Conservation (phyloP, 2,888 invertebrate genomes). For the Synergus umbraculus region DNA sequence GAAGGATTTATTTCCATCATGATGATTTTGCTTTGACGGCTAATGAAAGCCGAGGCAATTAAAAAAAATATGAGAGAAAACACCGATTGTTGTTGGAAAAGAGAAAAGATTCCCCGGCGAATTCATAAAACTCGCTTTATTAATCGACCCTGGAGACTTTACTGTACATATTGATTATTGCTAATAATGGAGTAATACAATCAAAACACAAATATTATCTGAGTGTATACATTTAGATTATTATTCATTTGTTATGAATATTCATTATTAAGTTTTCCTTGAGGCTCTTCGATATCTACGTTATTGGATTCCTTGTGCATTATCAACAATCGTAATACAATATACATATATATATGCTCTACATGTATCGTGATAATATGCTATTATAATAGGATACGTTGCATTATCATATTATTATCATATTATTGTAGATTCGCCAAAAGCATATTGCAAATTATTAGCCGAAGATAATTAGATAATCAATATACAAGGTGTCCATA, state of each 20-base stretch:
- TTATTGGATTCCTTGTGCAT: background rate
- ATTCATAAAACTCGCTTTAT: constrained; percentile 3
- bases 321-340: too few relatives aligned
- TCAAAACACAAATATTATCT: constrained; percentile 17
- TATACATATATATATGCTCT: too few relatives aligned
- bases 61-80: background rate
- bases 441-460: too few relatives aligned
- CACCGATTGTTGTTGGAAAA: background rate
- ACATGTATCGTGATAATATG: too few relatives aligned
- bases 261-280: background rate
- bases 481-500: too few relatives aligned
- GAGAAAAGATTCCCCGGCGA: background rate
- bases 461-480: too few relatives aligned
- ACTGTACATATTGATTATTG: background rate
- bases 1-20: background rate
- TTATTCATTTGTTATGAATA: constrained; percentile 31
- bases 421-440: too few relatives aligned
- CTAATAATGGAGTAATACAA: constrained; percentile 13
- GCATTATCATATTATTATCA: too few relatives aligned
- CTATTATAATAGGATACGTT: too few relatives aligned
- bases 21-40: constrained; percentile 4
- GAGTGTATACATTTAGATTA: constrained; percentile 1
- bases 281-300: too few relatives aligned
- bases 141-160: constrained; percentile 10
- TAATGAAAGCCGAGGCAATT: background rate